phyloP scores from a whole-genome alignment of 2,888 invertebrate genomes.

The Latrodectus hesperus region DNA sequence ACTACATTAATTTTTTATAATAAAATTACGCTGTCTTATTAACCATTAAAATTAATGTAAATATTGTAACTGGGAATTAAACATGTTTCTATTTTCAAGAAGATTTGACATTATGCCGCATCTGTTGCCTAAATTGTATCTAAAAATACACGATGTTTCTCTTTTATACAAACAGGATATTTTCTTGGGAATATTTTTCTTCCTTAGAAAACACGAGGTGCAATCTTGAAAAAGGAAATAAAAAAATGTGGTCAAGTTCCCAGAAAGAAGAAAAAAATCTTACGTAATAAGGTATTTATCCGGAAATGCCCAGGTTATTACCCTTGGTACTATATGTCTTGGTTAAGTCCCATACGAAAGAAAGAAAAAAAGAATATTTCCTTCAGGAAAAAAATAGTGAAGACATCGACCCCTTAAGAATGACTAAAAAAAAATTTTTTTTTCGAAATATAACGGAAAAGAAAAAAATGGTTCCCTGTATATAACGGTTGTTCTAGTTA shows the following conservation, averaged over 20 bases:
- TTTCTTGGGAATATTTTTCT: no score
- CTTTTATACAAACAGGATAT: no score
- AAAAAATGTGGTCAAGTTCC: neutral
- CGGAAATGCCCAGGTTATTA: conserved; percentile 46
- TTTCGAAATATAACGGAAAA: neutral
- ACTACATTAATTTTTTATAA: no score
- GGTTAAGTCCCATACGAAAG: neutral
- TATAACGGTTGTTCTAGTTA: conserved; percentile 62
- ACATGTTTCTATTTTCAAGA: no score
- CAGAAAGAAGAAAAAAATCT: neutral
- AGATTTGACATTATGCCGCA: no score
- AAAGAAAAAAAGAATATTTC: neutral
- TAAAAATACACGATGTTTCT: no score
- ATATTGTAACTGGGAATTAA: no score
- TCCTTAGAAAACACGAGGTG: no score
- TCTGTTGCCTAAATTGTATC: no score
- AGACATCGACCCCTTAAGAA: conserved; percentile 48
- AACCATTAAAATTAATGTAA: no score
- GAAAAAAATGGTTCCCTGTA: conserved; percentile 5
- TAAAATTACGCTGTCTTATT: no score
- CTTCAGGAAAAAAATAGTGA: conserved; percentile 1
- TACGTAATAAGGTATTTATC: conserved; percentile 9
- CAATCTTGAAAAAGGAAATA: no score
- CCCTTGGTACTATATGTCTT: neutral
- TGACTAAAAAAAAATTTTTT: conserved; percentile 28